These are phyloP conservation scores for Phenganax marumi DNA, from an alignment of 92 coral and sea anemone species.

Conservation along the genomic window DNA sequence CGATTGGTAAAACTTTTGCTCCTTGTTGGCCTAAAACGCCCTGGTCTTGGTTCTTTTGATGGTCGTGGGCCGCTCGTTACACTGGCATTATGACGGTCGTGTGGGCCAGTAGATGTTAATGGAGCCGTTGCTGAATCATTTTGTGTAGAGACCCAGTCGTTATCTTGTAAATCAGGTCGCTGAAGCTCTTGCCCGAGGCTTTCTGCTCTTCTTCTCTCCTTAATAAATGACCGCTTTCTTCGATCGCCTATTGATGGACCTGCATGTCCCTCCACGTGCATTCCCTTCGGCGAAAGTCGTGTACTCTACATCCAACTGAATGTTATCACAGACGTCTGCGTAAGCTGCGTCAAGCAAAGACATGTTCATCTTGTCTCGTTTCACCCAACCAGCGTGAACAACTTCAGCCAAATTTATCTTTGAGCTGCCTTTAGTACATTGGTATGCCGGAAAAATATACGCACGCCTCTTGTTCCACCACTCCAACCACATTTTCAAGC, in stretches of 20 bases:
- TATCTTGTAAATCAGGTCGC: background rate
- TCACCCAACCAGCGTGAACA: slow-evolving; percentile 23
- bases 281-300: slow-evolving; percentile 3
- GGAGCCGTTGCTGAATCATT: background rate
- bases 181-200: background rate
- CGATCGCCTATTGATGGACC: background rate
- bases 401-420: slow-evolving; percentile 24
- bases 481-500: slow-evolving; percentile 6
- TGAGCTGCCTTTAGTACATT: background rate
- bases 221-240: background rate
- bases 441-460: slow-evolving; percentile 13
- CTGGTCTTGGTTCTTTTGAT: background rate
- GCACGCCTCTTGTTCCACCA: slow-evolving; percentile 30
- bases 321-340: slow-evolving; percentile 17
- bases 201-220: background rate
- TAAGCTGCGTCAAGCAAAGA: slow-evolving; percentile 15
- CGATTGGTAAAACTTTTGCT: slow-evolving; percentile 1
- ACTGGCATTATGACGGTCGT: slow-evolving; percentile 24
- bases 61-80: slow-evolving; percentile 5
- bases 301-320: slow-evolving; percentile 23
- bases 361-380: slow-evolving; percentile 25
- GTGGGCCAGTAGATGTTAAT: slow-evolving; percentile 9
- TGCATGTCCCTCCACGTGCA: slow-evolving; percentile 22
- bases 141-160: background rate
- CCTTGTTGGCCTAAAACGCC: slow-evolving; percentile 18